A percentile compares a stretch with the other conserved stretches of the same genome.
Evolutionary conservation across 2,888 invertebrate species (phyloP).

Genomic region (Phortica magna): DNA sequence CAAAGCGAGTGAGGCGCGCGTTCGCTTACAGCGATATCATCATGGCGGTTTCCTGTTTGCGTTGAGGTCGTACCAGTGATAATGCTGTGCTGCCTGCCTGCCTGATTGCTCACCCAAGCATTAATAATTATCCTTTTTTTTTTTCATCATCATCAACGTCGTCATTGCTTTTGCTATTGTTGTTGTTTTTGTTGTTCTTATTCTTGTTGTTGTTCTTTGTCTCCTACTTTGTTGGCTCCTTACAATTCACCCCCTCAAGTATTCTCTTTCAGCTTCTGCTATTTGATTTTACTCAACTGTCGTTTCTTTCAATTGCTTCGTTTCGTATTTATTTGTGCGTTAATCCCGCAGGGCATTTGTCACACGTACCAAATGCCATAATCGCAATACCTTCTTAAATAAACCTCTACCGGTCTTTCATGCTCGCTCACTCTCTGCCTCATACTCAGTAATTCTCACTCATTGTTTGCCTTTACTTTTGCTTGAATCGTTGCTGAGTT

Average conservation of each 20-base stretch:
- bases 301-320: neutral
- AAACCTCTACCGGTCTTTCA: neutral
- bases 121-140: slow-evolving; percentile 64
- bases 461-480: neutral
- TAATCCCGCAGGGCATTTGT: slow-evolving; percentile 20
- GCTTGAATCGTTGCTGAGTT: slow-evolving; percentile 1
- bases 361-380: slow-evolving; percentile 2
- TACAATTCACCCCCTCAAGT: neutral
- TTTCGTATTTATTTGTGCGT: slow-evolving; percentile 16
- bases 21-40: slow-evolving; percentile 57
- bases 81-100: slow-evolving; percentile 4
- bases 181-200: neutral
- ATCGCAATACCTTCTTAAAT: neutral
- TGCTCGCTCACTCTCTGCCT: neutral
- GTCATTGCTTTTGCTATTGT: neutral
- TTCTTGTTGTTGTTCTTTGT: neutral
- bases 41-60: slow-evolving; percentile 58
- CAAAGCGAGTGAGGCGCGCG: slow-evolving; percentile 50
- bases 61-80: slow-evolving; percentile 29
- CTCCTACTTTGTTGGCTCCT: neutral
- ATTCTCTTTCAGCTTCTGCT: neutral
- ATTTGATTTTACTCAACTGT: neutral
- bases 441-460: neutral
- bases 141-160: slow-evolving; percentile 22
- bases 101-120: slow-evolving; percentile 68